Percentiles rank a stretch among this genome's conserved stretches.
Conservation (phyloP, 1,140 invertebrate species). For the Hycleus phaleratus region DNA sequence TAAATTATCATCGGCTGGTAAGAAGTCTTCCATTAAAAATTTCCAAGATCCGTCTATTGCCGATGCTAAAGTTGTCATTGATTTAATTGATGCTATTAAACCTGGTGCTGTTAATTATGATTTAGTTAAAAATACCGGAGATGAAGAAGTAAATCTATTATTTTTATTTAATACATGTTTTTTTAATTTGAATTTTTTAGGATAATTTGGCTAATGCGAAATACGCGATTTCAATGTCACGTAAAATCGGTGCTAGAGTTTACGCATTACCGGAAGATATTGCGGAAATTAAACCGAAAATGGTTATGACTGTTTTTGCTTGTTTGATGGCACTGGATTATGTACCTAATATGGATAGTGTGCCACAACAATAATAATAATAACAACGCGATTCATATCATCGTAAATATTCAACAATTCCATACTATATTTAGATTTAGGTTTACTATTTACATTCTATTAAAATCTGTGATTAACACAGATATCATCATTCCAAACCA, state of each 20-base stretch:
- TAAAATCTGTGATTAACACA: slow-evolving; percentile 14
- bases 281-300: slow-evolving; percentile 94
- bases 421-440: slow-evolving; percentile 5
- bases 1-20: slow-evolving; percentile 75
- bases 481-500: slow-evolving; percentile 14
- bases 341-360: slow-evolving; percentile 49
- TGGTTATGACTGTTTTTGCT: slow-evolving; percentile 99
- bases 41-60: slow-evolving; percentile 84
- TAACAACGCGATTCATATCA: neutral
- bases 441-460: neutral
- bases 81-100: slow-evolving; percentile 94
- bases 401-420: slow-evolving; percentile 1
- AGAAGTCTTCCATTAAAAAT: slow-evolving; percentile 69
- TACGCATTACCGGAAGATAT: slow-evolving; percentile 99
- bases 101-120: slow-evolving; percentile 93
- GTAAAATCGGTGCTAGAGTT: slow-evolving; percentile 93
- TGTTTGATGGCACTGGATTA: slow-evolving; percentile 97
- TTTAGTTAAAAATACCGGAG: slow-evolving; percentile 69
- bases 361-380: neutral
- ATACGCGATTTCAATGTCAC: slow-evolving; percentile 96
- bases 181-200: slow-evolving; percentile 48
- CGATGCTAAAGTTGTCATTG: slow-evolving; percentile 83
- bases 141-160: slow-evolving; percentile 61
- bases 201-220: slow-evolving; percentile 94
- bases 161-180: slow-evolving; percentile 13